A percentile compares a stretch with the other conserved stretches of the same genome.
Conservation (phyloP, 1,140 invertebrate genomes). For the Ganaspis sp. region DNA sequence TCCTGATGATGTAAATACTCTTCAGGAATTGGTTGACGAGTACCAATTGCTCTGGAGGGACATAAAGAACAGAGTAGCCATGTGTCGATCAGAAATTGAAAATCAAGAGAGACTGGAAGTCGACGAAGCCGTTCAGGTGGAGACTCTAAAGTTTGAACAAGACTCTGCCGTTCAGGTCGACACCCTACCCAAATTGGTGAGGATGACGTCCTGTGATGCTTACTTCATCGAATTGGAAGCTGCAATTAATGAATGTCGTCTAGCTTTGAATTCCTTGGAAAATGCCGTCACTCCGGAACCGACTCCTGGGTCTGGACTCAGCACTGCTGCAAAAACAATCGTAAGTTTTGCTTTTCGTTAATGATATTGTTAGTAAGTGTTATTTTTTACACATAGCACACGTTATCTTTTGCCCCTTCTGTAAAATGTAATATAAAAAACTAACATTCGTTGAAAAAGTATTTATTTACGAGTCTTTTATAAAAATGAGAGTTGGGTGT, state of each 20-base stretch:
- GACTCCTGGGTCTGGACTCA: conserved; percentile 75
- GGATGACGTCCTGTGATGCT: conserved; percentile 86
- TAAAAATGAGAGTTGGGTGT: too few relatives aligned
- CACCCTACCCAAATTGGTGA: conserved; percentile 81
- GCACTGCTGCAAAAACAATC: conserved; percentile 77
- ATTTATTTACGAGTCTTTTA: too few relatives aligned
- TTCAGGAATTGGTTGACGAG: conserved; percentile 82
- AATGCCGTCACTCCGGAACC: conserved; percentile 76
- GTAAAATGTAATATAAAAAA: too few relatives aligned
- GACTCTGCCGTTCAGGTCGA: conserved; percentile 88
- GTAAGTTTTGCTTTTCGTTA: conserved; percentile 69
- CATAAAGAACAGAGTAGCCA: conserved; percentile 77
- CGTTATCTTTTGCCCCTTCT: too few relatives aligned
- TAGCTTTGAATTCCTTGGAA: conserved; percentile 78
- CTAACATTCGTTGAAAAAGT: too few relatives aligned
- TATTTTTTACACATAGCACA: too few relatives aligned
- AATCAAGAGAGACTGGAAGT: conserved; percentile 71
- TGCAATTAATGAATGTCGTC: conserved; percentile 81
- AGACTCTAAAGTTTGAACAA: conserved; percentile 85
- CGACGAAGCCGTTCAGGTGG: conserved; percentile 82
- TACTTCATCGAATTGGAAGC: conserved; percentile 84
- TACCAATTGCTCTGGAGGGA: conserved; percentile 82
- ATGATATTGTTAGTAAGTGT: too few relatives aligned
- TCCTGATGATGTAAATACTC: conserved; percentile 75
- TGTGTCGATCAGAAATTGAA: conserved; percentile 74